Evolutionary conservation across 2,797 vertebrate species (phyloP).

Genomic region (Leucoraja ocellata): DNA sequence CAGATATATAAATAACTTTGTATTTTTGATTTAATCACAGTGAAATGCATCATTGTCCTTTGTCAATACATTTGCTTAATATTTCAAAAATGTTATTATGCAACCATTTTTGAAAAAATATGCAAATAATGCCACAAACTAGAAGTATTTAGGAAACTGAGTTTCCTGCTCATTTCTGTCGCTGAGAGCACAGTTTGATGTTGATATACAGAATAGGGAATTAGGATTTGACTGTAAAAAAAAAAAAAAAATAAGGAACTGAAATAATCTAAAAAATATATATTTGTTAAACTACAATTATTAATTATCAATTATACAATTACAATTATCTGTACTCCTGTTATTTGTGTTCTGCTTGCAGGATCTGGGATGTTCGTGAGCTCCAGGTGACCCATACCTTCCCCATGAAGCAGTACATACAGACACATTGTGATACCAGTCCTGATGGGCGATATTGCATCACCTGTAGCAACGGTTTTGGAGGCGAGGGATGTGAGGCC

Average conservation of each 20-base stretch:
- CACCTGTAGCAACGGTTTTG: conserved; percentile 80
- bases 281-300: neutral
- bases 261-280: neutral
- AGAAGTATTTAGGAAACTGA: too few relatives aligned
- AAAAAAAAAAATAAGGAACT: neutral
- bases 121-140: neutral
- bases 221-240: neutral
- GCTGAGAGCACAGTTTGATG: neutral
- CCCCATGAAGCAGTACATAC: conserved; percentile 82
- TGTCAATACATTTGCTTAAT: neutral
- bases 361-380: conserved; percentile 83
- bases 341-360: conserved; percentile 46
- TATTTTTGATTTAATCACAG: neutral
- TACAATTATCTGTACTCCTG: conserved; percentile 11
- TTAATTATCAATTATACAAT: neutral
- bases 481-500: conserved; percentile 83
- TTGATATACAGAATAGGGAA: neutral
- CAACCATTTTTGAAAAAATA: neutral
- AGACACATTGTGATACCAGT: conserved; percentile 84
- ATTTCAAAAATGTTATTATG: neutral
- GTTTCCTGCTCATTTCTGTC: neutral
- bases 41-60: neutral
- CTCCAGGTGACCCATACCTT: conserved; percentile 80
- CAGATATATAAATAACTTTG: too few relatives aligned
- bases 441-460: conserved; percentile 70